Evolutionary conservation across 2,113 vertebrate genomes (phyloP).

Genomic region (Stegostoma tigrinum): DNA sequence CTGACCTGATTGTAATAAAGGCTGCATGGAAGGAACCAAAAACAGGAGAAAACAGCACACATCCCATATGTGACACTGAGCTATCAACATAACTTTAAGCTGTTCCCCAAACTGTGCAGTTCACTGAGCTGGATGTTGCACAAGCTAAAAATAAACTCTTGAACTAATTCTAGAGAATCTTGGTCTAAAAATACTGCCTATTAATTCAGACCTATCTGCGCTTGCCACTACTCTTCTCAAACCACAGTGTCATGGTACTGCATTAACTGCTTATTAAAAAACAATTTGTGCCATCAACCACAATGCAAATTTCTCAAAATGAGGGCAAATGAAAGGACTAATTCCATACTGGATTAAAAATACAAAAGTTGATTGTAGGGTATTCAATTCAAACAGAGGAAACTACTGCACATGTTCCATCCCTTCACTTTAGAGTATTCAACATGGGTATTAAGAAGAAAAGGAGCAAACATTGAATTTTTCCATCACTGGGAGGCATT

Average conservation of each 20-base stretch:
- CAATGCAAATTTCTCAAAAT: neutral
- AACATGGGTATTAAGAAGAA: neutral
- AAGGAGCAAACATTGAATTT: neutral
- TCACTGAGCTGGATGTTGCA: neutral
- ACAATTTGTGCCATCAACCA: neutral
- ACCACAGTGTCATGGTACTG: neutral
- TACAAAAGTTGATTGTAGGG: neutral
- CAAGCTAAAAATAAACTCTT: neutral
- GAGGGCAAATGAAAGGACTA: neutral
- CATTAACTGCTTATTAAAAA: constrained; percentile 13
- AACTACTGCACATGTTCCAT: neutral
- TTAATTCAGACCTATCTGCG: neutral
- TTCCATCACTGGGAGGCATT: neutral
- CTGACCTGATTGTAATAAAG: neutral
- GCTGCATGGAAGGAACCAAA: neutral
- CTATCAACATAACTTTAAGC: neutral
- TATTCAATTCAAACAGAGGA: neutral
- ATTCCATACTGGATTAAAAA: neutral
- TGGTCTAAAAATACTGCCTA: neutral
- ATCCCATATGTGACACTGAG: neutral
- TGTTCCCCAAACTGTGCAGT: neutral
- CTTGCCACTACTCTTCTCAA: neutral
- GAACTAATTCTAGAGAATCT: neutral
- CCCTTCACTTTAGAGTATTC: neutral
- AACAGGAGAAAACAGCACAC: neutral